These are phyloP conservation scores for Hyposoter dolosus DNA, from an alignment of 2,888 invertebrate genomes.

Conservation along the genomic window DNA sequence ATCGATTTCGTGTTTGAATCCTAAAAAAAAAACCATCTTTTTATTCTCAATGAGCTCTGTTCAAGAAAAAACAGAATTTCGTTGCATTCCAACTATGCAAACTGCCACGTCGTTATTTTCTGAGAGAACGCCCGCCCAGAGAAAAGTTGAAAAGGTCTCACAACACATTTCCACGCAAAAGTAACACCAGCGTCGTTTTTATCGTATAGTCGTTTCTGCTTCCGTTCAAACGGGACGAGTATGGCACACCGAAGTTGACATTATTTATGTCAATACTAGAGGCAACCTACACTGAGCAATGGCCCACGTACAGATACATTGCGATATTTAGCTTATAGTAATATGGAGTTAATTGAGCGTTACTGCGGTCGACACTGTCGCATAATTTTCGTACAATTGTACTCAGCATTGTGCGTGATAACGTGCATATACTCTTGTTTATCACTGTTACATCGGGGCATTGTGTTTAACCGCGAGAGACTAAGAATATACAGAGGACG, in stretches of 20 bases:
- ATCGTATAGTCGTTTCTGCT: not conserved
- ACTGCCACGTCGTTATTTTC: too few species aligned
- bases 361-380: slow-evolving; percentile 42
- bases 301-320: too few species aligned
- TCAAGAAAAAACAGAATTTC: too few species aligned
- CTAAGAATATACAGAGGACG: slow-evolving; percentile 10
- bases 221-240: not conserved
- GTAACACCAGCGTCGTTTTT: not conserved
- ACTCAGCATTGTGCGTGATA: slow-evolving; percentile 52
- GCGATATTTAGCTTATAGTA: not conserved
- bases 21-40: too few species aligned
- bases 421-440: slow-evolving; percentile 29
- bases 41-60: too few species aligned
- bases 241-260: not conserved
- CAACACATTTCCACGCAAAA: not conserved
- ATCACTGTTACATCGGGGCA: slow-evolving; percentile 32
- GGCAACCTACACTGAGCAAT: too few species aligned
- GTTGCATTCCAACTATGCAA: too few species aligned
- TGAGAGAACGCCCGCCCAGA: not conserved
- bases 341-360: slow-evolving; percentile 51
- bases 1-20: too few species aligned
- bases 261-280: slow-evolving; percentile 10
- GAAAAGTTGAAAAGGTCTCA: not conserved
- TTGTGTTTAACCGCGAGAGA: slow-evolving; percentile 35
- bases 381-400: slow-evolving; percentile 60